Evolutionary conservation across 2,113 vertebrate genomes (phyloP).

Genomic region (Kobus ellipsiprymnus): DNA sequence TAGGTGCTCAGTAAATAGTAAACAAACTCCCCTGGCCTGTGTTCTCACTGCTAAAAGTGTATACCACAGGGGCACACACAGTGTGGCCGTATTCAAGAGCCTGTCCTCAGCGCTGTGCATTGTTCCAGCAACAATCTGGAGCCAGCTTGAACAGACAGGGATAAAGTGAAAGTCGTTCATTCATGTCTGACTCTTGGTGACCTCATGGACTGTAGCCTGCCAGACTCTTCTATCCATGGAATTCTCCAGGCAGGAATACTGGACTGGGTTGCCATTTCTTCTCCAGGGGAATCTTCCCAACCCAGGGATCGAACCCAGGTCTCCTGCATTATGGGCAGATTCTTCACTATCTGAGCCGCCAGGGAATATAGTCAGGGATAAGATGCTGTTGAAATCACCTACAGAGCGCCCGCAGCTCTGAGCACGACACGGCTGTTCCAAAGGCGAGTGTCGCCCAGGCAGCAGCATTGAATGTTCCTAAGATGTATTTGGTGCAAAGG

Average conservation of each 20-base stretch:
- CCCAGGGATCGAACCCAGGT: neutral
- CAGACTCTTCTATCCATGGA: neutral
- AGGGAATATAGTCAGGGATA: neutral
- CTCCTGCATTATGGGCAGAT: neutral
- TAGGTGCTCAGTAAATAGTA: no score
- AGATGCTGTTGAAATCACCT: neutral
- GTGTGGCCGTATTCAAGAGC: no score
- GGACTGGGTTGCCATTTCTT: neutral
- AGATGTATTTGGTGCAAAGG: no score
- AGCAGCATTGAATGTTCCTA: neutral
- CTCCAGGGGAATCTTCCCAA: neutral
- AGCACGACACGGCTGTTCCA: rapidly evolving
- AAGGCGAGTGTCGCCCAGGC: rapidly evolving
- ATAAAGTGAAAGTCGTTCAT: neutral
- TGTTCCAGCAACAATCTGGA: neutral
- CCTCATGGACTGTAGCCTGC: neutral
- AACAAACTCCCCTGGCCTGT: neutral
- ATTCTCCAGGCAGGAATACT: neutral
- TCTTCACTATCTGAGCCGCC: neutral
- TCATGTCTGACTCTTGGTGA: neutral
- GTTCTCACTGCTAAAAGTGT: neutral
- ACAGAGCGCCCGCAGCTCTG: rapidly evolving
- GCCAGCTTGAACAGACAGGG: neutral
- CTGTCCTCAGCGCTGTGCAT: rapidly evolving
- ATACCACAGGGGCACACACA: rapidly evolving